Conservation (phyloP, 2,888 invertebrate genomes). For the Coenonympha glycerion region DNA sequence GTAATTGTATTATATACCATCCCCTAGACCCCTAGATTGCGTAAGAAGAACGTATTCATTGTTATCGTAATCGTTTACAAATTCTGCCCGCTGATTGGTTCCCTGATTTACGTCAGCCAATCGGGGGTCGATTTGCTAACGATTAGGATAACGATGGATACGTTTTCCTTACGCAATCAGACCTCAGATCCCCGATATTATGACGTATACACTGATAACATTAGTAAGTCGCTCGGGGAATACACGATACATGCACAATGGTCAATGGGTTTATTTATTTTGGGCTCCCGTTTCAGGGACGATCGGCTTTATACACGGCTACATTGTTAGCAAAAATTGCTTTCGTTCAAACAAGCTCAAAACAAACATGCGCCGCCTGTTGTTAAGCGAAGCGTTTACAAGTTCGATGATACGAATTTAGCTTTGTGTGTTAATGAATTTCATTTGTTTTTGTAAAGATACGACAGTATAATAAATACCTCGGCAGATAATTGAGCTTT, state of each 20-base stretch:
- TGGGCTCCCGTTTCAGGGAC: conserved; percentile 37
- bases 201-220: background rate
- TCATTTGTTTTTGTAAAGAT: background rate
- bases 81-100: no score
- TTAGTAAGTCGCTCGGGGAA: conserved; percentile 34
- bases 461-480: no score
- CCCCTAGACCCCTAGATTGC: no score
- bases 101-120: no score
- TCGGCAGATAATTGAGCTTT: no score
- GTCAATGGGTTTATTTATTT: conserved; percentile 52
- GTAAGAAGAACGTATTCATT: no score
- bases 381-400: conserved; percentile 23
- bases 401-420: conserved; percentile 3
- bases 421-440: background rate
- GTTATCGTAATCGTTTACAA: no score
- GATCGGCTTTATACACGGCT: conserved; percentile 38
- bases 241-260: conserved; percentile 37
- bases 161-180: no score
- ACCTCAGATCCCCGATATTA: no score
- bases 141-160: no score
- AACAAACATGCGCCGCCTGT: conserved; percentile 19
- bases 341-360: conserved; percentile 45
- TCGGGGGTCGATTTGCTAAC: no score
- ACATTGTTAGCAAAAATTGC: conserved; percentile 58
- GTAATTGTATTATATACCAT: no score